These are phyloP conservation scores for Drosophila azteca DNA, from an alignment of 1,140 invertebrate genomes.

Conservation along the genomic window DNA sequence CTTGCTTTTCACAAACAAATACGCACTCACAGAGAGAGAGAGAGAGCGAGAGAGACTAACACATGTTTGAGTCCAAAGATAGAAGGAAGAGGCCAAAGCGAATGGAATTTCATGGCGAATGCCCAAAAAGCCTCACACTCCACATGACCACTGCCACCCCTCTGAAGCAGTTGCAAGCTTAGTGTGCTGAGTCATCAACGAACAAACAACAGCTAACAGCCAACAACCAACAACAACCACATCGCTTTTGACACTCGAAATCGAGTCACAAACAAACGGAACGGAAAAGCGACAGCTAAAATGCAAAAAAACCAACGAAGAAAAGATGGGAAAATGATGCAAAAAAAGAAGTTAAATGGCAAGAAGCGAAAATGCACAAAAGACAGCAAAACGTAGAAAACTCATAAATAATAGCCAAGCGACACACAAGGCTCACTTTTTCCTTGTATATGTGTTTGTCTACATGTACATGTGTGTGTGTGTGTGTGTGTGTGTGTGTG, in stretches of 20 bases:
- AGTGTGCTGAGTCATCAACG: constrained; percentile 67
- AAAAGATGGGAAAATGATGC: constrained; percentile 3
- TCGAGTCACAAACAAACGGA: constrained; percentile 63
- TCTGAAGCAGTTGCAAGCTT: constrained; percentile 3
- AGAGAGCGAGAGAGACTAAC: not conserved
- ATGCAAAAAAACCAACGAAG: not conserved
- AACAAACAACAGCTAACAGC: constrained; percentile 15
- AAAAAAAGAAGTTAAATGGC: constrained; percentile 65
- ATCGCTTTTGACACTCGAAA: constrained; percentile 71
- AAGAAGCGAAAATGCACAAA: constrained; percentile 74
- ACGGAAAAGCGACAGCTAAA: constrained; percentile 5
- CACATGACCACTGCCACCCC: not conserved
- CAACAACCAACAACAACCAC: constrained; percentile 17
- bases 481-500: constrained; percentile 13
- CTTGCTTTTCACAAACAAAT: not conserved
- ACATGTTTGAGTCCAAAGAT: constrained; percentile 37
- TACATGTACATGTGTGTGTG: constrained; percentile 11
- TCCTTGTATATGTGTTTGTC: not conserved
- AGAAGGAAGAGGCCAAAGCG: constrained; percentile 18
- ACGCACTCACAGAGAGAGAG: constrained; percentile 17
- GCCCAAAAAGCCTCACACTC: not conserved
- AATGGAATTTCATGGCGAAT: constrained; percentile 38
- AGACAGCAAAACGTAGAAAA: constrained; percentile 71
- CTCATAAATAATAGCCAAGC: constrained; percentile 71
- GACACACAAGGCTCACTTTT: not conserved